phyloP scores from a whole-genome alignment of 2,113 vertebrate species.

The Apteryx mantelli region DNA sequence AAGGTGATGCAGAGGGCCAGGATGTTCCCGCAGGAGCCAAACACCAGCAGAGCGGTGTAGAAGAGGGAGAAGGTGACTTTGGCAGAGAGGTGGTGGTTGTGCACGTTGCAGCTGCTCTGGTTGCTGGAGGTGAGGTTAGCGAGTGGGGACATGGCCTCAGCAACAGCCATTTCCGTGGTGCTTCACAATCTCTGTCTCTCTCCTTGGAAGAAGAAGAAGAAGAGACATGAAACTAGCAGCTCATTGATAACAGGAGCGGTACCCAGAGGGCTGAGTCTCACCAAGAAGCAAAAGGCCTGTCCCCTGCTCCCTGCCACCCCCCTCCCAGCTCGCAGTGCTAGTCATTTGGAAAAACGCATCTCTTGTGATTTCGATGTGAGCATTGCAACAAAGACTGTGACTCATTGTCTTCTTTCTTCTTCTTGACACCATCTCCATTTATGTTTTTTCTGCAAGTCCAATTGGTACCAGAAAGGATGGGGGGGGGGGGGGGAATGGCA shows the following conservation, averaged over 20 bases:
- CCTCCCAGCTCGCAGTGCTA: background rate
- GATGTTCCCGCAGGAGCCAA: constrained; percentile 80
- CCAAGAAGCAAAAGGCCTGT: background rate
- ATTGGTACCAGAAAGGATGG: background rate
- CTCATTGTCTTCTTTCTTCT: background rate
- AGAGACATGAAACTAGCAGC: background rate
- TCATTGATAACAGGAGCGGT: background rate
- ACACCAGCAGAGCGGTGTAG: constrained; percentile 78
- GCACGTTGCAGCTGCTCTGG: constrained; percentile 77
- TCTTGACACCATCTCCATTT: background rate
- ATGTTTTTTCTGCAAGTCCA: background rate
- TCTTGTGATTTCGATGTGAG: constrained; percentile 25
- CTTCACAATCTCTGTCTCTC: background rate
- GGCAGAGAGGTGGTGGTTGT: constrained; percentile 68
- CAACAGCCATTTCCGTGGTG: background rate
- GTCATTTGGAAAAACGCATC: constrained; percentile 65
- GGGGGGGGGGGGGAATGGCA: background rate
- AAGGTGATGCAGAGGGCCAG: constrained; percentile 82
- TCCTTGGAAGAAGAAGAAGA: background rate
- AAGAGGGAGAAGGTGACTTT: constrained; percentile 81
- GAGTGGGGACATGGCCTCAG: background rate
- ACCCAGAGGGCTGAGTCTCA: background rate
- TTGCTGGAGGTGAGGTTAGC: constrained; percentile 60
- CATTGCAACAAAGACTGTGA: background rate
- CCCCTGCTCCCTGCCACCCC: background rate